phyloP scores from a whole-genome alignment of 2,888 invertebrate species.

The Pristionchus japonicus region DNA sequence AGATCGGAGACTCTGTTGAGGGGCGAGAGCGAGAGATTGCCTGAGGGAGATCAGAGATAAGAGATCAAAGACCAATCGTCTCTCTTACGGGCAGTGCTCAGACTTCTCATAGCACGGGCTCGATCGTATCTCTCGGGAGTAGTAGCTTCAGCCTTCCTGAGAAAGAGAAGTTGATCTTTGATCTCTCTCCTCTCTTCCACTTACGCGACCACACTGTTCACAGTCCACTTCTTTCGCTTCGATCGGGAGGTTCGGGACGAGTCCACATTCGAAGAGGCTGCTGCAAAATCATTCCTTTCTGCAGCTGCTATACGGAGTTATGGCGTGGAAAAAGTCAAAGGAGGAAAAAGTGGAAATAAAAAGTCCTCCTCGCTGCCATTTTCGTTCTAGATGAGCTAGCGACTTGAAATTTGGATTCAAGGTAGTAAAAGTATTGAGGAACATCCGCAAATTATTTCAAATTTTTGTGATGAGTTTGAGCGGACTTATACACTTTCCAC shows the following conservation, averaged over 20 bases:
- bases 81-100: slow-evolving; percentile 8
- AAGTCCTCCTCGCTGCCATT: too few relatives aligned
- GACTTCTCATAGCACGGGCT: not conserved
- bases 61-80: not conserved
- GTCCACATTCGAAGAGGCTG: not conserved
- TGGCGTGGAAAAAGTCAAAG: too few relatives aligned
- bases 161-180: not conserved
- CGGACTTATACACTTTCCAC: too few relatives aligned
- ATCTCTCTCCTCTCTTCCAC: not conserved
- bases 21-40: slow-evolving; percentile 11
- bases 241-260: not conserved
- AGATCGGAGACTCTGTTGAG: not conserved
- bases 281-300: not conserved
- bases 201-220: slow-evolving; percentile 20
- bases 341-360: too few relatives aligned
- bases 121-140: slow-evolving; percentile 13
- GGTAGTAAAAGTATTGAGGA: too few relatives aligned
- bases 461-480: too few relatives aligned
- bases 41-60: not conserved
- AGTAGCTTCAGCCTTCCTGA: not conserved
- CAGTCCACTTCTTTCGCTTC: slow-evolving; percentile 32
- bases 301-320: not conserved
- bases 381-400: too few relatives aligned
- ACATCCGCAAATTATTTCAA: too few relatives aligned
- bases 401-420: too few relatives aligned